Percentiles rank a stretch among this genome's conserved stretches.
Conservation (phyloP, 1,140 invertebrate species). For the Anoplophora glabripennis region DNA sequence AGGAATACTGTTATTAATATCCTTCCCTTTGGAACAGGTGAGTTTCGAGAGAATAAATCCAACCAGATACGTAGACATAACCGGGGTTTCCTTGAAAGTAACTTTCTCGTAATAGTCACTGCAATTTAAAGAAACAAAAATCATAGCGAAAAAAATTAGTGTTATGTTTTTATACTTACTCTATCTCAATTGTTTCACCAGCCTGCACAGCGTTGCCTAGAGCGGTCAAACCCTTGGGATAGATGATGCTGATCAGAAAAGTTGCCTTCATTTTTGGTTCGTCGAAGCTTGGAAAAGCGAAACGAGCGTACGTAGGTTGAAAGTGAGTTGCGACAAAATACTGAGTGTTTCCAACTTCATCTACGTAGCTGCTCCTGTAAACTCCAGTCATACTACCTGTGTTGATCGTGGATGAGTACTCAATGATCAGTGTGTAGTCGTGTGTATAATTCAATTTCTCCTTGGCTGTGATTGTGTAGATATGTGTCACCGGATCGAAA, state of each 20-base stretch:
- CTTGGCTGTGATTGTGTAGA: too few species aligned
- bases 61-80: constrained; percentile 76
- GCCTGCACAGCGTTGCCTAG: background rate
- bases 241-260: constrained; percentile 17
- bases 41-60: constrained; percentile 58
- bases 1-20: constrained; percentile 7
- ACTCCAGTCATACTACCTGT: constrained; percentile 64
- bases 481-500: too few species aligned
- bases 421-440: too few species aligned
- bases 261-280: constrained; percentile 23
- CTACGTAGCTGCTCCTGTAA: constrained; percentile 71
- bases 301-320: constrained; percentile 19
- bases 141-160: too few species aligned
- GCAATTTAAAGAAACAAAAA: background rate
- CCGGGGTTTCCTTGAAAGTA: constrained; percentile 17
- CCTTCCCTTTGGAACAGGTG: constrained; percentile 15
- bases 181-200: background rate
- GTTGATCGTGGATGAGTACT: constrained; percentile 1
- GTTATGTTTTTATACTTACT: background rate
- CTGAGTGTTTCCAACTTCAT: constrained; percentile 46
- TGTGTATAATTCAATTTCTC: too few species aligned
- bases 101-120: constrained; percentile 7
- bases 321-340: constrained; percentile 39
- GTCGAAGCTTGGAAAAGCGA: constrained; percentile 24
- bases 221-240: constrained; percentile 5